Evolutionary conservation across 2,888 invertebrate genomes (phyloP).

Genomic region (Alcis repandata): DNA sequence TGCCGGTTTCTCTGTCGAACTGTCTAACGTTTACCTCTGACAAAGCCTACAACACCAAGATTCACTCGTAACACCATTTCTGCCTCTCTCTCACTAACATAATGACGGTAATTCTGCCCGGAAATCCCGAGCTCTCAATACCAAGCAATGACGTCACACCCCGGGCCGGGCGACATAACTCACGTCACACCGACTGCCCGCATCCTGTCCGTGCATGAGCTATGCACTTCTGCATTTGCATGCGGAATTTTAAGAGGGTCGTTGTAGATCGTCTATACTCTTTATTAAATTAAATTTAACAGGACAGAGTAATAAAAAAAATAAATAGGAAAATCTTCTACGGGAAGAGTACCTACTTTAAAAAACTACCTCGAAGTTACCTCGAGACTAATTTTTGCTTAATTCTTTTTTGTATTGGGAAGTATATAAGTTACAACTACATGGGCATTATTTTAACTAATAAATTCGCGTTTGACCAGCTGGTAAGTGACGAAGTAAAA

Average conservation of each 20-base stretch:
- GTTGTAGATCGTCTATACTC: neutral
- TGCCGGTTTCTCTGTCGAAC: too few relatives aligned
- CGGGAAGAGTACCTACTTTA: too few relatives aligned
- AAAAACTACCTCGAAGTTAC: too few relatives aligned
- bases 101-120: constrained; percentile 20
- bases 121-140: constrained; percentile 58
- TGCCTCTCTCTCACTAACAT: neutral
- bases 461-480: too few relatives aligned
- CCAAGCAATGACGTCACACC: constrained; percentile 53
- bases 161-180: constrained; percentile 63
- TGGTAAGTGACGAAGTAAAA: too few relatives aligned
- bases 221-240: constrained; percentile 61
- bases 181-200: constrained; percentile 57
- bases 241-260: constrained; percentile 44
- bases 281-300: neutral
- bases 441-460: too few relatives aligned
- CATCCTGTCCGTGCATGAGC: constrained; percentile 61
- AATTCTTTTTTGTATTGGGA: too few relatives aligned
- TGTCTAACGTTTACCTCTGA: too few relatives aligned
- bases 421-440: too few relatives aligned
- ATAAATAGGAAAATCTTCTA: neutral
- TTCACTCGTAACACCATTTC: neutral
- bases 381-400: too few relatives aligned
- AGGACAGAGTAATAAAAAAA: neutral
- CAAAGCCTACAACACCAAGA: too few relatives aligned